Conservation (phyloP, 1,140 invertebrate species). For the Cydia amplana region DNA sequence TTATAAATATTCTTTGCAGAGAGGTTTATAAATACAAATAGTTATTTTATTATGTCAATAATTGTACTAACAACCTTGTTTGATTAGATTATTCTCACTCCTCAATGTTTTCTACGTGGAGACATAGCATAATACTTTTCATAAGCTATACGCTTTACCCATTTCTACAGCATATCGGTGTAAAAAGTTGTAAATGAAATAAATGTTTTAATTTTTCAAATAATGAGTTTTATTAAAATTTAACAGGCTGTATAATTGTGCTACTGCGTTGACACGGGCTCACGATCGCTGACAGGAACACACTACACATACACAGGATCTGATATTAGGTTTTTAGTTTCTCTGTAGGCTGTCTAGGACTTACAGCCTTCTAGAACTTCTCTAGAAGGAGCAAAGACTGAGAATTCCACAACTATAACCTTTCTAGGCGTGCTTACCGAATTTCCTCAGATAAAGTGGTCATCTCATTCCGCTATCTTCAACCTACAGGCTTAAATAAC, state of each 20-base stretch:
- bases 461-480: neutral
- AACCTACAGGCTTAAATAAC: neutral
- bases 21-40: too few species aligned
- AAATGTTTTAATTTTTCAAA: conserved; percentile 62
- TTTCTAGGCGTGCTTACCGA: neutral
- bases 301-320: conserved; percentile 28
- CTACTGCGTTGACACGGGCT: conserved; percentile 61
- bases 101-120: too few species aligned
- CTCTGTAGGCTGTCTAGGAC: neutral
- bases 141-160: neutral
- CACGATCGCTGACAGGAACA: conserved; percentile 28
- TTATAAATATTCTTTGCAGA: too few species aligned
- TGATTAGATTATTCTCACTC: too few species aligned
- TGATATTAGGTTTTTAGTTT: neutral
- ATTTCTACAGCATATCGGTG: conserved; percentile 50
- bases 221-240: conserved; percentile 64
- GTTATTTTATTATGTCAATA: too few species aligned
- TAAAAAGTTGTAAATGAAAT: conserved; percentile 57
- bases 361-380: neutral
- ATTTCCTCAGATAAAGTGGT: neutral
- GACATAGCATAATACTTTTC: neutral
- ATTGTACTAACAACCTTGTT: too few species aligned
- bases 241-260: conserved; percentile 55
- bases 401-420: neutral
- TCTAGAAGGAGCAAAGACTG: neutral